phyloP scores from a whole-genome alignment of 1,140 invertebrate genomes.

The Camponotus vicinus region DNA sequence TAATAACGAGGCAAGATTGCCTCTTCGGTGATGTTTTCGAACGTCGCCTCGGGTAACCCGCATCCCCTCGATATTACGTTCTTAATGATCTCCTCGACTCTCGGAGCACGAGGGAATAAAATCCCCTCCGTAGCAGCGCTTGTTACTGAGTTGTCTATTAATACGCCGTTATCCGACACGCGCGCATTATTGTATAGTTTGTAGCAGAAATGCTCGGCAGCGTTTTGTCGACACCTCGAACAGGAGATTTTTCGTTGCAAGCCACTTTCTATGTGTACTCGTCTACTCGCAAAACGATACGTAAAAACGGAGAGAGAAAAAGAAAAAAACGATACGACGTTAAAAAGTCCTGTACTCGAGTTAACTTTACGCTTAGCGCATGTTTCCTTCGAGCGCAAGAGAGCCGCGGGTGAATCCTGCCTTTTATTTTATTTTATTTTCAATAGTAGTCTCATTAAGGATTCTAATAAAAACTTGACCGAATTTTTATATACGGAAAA shows the following conservation, averaged over 20 bases:
- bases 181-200: conserved; percentile 34
- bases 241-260: background rate
- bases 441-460: no score
- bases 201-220: conserved; percentile 40
- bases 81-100: background rate
- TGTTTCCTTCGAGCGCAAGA: conserved; percentile 60
- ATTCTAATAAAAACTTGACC: background rate
- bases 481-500: background rate
- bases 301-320: conserved; percentile 61
- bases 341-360: conserved; percentile 71
- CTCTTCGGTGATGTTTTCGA: background rate
- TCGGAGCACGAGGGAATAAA: background rate
- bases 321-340: conserved; percentile 68
- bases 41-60: background rate
- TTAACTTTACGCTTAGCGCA: conserved; percentile 75
- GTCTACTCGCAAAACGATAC: conserved; percentile 64
- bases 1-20: background rate
- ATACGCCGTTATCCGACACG: conserved; percentile 55
- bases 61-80: conserved; percentile 32
- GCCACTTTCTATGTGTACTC: conserved; percentile 67
- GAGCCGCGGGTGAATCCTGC: conserved; percentile 42
- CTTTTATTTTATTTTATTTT: background rate
- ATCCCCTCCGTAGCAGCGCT: conserved; percentile 29
- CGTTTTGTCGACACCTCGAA: background rate
- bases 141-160: conserved; percentile 63